phyloP scores from a whole-genome alignment of 2,888 invertebrate genomes.

The Conistra vaccinii region DNA sequence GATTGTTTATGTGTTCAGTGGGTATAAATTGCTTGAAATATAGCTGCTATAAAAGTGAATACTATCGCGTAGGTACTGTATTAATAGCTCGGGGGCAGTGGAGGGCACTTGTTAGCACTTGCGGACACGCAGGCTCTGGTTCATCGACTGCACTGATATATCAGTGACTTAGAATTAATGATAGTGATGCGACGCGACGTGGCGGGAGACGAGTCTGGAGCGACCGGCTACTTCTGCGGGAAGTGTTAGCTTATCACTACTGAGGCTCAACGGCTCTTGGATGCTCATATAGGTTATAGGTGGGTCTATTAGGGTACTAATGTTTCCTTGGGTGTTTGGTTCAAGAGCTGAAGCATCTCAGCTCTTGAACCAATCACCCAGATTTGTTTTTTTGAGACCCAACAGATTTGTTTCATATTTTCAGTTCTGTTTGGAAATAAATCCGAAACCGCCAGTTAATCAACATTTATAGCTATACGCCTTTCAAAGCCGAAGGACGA shows the following conservation, averaged over 20 bases:
- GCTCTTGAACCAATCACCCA: too few relatives aligned
- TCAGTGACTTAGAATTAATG: neutral
- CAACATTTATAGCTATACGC: neutral
- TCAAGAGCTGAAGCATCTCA: too few relatives aligned
- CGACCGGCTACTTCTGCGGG: neutral
- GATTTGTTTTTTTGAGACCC: too few relatives aligned
- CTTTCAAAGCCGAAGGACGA: neutral
- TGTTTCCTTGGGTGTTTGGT: neutral
- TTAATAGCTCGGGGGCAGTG: constrained; percentile 26
- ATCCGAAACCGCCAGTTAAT: neutral
- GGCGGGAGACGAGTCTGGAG: neutral
- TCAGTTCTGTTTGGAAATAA: neutral
- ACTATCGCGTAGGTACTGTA: constrained; percentile 14
- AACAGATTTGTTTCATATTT: neutral
- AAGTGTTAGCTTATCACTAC: neutral
- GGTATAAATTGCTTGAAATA: neutral
- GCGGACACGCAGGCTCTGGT: neutral
- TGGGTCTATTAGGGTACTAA: neutral
- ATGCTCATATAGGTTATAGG: neutral
- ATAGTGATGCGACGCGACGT: neutral
- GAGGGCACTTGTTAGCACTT: neutral
- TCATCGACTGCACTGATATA: constrained; percentile 36
- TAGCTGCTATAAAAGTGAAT: neutral
- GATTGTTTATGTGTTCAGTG: too few relatives aligned
- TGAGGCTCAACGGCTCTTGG: neutral